These are phyloP conservation scores for Brachirus orientalis DNA, from an alignment of 2,113 vertebrate species.

Conservation along the genomic window DNA sequence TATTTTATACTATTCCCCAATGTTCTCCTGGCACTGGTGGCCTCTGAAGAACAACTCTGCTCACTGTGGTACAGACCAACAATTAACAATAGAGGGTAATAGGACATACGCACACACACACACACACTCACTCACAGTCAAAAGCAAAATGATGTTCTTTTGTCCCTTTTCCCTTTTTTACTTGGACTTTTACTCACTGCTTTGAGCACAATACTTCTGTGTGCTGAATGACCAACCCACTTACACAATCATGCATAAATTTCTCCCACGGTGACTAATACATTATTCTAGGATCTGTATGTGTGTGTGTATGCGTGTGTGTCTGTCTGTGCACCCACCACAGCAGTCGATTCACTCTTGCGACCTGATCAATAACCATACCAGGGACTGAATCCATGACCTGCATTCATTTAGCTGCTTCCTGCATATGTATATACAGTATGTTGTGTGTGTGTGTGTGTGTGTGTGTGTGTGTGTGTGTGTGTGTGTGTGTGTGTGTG, in stretches of 20 bases:
- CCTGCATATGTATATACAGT: conserved; percentile 1
- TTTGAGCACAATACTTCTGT: conserved; percentile 48
- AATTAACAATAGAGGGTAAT: conserved; percentile 72
- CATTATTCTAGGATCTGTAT: conserved; percentile 18
- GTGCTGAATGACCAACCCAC: conserved; percentile 58
- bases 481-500: conserved; percentile 7
- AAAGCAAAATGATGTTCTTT: conserved; percentile 54
- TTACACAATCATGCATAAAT: conserved; percentile 62
- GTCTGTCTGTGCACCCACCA: conserved; percentile 28
- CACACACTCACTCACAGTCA: conserved; percentile 11
- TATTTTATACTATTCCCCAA: conserved; percentile 44
- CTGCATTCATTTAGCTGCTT: conserved; percentile 72
- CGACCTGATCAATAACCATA: conserved; percentile 71
- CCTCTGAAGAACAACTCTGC: conserved; percentile 43
- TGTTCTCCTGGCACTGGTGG: conserved; percentile 15
- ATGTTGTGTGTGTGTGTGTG: conserved; percentile 5
- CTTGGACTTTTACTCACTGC: conserved; percentile 34
- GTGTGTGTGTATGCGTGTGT: conserved; percentile 15
- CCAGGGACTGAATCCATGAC: conserved; percentile 65
- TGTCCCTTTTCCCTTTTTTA: conserved; percentile 60
- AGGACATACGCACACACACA: conserved; percentile 5
- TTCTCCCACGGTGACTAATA: conserved; percentile 36
- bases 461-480: conserved; percentile 6
- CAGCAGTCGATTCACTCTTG: conserved; percentile 66
- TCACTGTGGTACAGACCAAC: conserved; percentile 49